Conservation (phyloP, 1,140 invertebrate species). For the Apis mellifera region DNA sequence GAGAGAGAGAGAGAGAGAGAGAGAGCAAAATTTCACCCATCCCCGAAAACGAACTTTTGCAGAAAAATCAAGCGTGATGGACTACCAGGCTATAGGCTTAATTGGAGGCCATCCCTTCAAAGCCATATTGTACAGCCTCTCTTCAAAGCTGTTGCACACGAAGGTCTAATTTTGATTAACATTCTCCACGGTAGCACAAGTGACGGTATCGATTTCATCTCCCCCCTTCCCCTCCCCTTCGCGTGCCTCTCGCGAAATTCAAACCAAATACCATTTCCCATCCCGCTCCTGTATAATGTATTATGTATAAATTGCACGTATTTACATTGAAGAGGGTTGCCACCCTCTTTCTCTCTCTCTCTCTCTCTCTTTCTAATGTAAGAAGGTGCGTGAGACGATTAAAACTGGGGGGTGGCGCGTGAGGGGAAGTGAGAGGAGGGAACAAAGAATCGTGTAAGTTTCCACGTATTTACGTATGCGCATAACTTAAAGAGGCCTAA, state of each 20-base stretch:
- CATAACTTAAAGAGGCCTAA: constrained; percentile 22
- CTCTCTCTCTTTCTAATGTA: neutral
- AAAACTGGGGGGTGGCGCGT: constrained; percentile 14
- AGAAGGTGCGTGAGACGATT: constrained; percentile 32
- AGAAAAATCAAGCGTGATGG: neutral
- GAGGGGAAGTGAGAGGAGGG: constrained; percentile 8
- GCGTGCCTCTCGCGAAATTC: neutral
- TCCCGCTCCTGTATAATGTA: neutral
- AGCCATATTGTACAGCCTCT: neutral
- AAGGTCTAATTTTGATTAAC: neutral
- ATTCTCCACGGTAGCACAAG: neutral
- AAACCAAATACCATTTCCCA: neutral
- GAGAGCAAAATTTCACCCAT: neutral
- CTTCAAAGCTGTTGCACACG: neutral
- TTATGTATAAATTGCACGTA: neutral
- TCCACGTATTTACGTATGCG: constrained; percentile 42
- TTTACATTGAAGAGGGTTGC: neutral
- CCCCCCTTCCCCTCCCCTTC: neutral
- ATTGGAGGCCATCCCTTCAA: neutral
- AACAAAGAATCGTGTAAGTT: constrained; percentile 36
- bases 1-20: no score
- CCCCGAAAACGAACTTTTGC: neutral
- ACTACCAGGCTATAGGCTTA: neutral
- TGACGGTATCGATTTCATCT: constrained; percentile 4
- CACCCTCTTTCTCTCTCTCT: neutral